phyloP scores from a whole-genome alignment of 1,140 invertebrate species.

The Anastrepha obliqua region DNA sequence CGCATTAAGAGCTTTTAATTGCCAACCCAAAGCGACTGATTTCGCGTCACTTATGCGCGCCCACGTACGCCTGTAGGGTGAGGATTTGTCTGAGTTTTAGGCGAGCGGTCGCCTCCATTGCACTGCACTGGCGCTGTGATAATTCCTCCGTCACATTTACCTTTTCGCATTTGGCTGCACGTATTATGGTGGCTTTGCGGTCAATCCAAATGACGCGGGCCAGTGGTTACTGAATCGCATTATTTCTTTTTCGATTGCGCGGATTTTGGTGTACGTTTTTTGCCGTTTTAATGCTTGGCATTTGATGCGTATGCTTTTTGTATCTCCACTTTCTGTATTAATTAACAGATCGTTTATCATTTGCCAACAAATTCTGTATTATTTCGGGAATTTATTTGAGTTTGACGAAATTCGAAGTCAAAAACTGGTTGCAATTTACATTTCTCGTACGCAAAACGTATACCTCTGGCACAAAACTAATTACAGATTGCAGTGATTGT shows the following conservation, averaged over 20 bases:
- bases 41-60: background rate
- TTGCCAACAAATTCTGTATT: background rate
- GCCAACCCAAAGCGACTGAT: background rate
- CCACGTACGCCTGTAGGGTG: background rate
- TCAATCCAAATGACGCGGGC: background rate
- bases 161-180: background rate
- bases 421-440: background rate
- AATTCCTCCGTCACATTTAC: background rate
- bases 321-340: background rate
- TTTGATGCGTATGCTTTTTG: too few species aligned
- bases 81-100: background rate
- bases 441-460: background rate
- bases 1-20: slow-evolving; percentile 29
- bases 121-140: background rate
- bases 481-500: background rate
- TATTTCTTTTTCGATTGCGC: background rate
- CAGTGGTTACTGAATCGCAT: background rate
- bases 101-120: background rate
- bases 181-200: background rate
- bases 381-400: background rate
- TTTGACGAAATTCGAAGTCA: background rate
- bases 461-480: background rate
- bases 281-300: too few species aligned
- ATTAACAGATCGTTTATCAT: background rate
- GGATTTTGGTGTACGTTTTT: background rate